Evolutionary conservation across 2,888 invertebrate genomes (phyloP), one percentile per base, ranked within the genome.

Genomic region (Gasteruption jaculator): DNA sequence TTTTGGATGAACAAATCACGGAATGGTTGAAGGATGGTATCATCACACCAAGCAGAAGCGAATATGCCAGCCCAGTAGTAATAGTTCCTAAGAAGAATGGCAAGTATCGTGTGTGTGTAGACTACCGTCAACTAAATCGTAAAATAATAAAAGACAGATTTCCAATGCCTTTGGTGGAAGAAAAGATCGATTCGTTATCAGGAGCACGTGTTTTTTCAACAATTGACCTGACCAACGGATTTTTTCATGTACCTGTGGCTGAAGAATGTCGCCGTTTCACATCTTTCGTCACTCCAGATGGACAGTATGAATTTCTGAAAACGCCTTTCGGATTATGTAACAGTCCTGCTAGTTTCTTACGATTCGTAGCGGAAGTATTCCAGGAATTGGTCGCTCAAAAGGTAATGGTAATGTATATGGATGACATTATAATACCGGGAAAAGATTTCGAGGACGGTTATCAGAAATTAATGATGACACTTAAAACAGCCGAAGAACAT

Each of bases 21-120:
- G 43, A 53, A 16, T 58, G 54, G 57, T 19, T 54, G 12, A n/a
- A 37, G 10, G 26, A 49, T 4, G 53, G 43, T 5, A 50, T 52
- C 5, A 34, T 50, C 6, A 27, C 40, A 30, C 50, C 47, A 5
- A 49, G 47, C 30, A 22, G 12, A n/a, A n/a, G n/a, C n/a, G n/a
- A n/a, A n/a, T n/a, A n/a, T n/a, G n/a, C n/a, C n/a, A n/a, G n/a
- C n/a, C n/a, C n/a, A n/a, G n/a, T n/a, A n/a, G n/a, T n/a, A n/a
- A n/a, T n/a, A n/a, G n/a, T n/a, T 3, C 15, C 16, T n/a, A 53
- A 57, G 36, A 55, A 54, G 31, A 35, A 35, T 19, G 34, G 33
- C 10, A 18, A 19, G 14, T 35, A 31, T 25, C 32, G 35, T 2
- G 21, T 42, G 2, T 42, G 46, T 20, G 16, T 42, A 1, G 37